Conservation (phyloP, 2,888 invertebrate species). For the Nebria brevicollis region DNA sequence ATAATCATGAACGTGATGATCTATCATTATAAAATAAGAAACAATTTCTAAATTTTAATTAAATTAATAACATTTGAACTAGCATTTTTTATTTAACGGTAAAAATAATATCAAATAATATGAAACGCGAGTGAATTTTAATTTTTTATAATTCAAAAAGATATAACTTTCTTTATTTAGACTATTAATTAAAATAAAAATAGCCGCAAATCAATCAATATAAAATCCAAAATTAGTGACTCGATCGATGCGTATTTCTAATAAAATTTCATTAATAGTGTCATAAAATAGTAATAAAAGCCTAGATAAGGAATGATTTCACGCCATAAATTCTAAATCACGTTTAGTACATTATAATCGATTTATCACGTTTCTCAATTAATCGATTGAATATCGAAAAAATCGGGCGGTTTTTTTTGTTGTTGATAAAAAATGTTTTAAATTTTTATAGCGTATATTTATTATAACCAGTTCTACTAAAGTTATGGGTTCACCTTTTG, state of each 20-base stretch:
- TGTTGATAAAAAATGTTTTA: constrained; percentile 2
- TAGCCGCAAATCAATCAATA: background rate
- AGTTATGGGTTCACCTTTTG: background rate
- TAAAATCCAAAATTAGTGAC: background rate
- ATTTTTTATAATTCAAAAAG: background rate
- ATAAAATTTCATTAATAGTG: background rate
- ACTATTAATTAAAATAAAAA: background rate
- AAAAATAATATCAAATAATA: background rate
- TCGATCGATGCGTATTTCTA: background rate
- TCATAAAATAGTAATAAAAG: background rate
- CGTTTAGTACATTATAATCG: constrained; percentile 36
- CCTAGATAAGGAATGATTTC: background rate
- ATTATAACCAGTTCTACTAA: background rate
- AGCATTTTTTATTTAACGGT: background rate
- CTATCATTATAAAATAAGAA: background rate
- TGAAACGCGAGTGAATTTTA: background rate
- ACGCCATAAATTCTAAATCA: constrained; percentile 27
- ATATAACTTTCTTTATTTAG: background rate
- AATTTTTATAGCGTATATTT: background rate
- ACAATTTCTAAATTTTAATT: background rate
- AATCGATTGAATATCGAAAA: constrained; percentile 41
- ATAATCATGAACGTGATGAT: background rate
- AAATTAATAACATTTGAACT: background rate
- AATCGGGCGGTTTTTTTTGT: constrained; percentile 26
- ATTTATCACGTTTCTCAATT: constrained; percentile 39